Evolutionary conservation across 2,888 invertebrate genomes (phyloP), one percentile per base, ranked within the genome.

Genomic region (Drosophila putrida): DNA sequence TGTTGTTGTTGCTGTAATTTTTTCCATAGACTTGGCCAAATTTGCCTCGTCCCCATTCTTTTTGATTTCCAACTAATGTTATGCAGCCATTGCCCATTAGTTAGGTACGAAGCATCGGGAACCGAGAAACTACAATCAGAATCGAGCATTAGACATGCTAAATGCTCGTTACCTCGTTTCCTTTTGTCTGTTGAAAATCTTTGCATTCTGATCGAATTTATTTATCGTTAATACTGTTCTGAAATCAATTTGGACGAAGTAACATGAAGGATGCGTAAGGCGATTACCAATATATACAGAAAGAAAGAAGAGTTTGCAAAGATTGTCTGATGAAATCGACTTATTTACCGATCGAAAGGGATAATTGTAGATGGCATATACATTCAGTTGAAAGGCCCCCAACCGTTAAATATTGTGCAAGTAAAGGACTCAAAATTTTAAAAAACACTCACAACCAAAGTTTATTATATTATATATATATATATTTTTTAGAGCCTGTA

Each of bases 191-290:
- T 62, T 44, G 63, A 69, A 64, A 43, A 43, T 63, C 47, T 43
- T 72, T 53, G 71, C 77, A 67, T 55, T 74, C 71, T 69, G 87
- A 75, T 88, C 74, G 81, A 83, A 88, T 83, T 81, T 86, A 83
- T 85, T 88, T 85, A 85, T 89, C 87, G 89, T 85, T 85, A 89
- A 85, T 85, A 85, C 55, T 13, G 25, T 70, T 65, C 75, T 20
- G 5, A 35, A 47, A 59, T 63, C 20, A 20, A 20, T 20, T 20
- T 20, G 20, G 20, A 3, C 20, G 20, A 20, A 20, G 2, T 3
- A 20, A 3, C 20, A 20, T 20, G 20, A 20, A 20, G 20, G 20
- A 3, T 20, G 20, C 0, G 20, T 20, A 20, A 20, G 2, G 20
- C 20, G 20, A 20, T 20, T 20, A 20, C 3, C 20, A 20, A 20